Base-by-base conservation (phyloP, 2,797 vertebrate species). In the Selene dorsalis region DNA sequence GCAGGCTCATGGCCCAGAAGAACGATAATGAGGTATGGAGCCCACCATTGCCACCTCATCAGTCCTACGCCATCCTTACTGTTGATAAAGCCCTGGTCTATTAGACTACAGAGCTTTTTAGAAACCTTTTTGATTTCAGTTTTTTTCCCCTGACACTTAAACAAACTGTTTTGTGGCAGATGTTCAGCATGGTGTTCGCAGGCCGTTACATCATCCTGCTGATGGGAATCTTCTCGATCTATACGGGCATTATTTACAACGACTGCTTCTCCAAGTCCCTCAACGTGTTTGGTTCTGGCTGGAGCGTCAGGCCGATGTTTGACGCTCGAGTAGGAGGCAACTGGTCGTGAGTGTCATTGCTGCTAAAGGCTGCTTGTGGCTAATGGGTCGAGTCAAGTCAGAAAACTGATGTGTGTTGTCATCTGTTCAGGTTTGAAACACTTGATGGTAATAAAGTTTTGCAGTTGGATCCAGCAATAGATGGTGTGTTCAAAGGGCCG, bases 261-360 rank as follows among this genome's bases (percentile, higher is more conserved):
- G 98, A 99, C 91, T 99, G 98, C 90, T 99, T 99, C 94, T 98
- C 97, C 85, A 99, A 99, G 88, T 96, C 98, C 4, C 94, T 99
- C 18, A 99, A 99, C 45, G 84, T 96, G 69, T 99, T 99, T 0
- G 97, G 98, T 9, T 99, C 98, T 0, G 96, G 96, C 0, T 99
- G 98, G 98, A 99, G 97, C 0, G 97, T 99, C 32, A 90, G 95
- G 74, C 96, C 97, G 0, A 99, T 99, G 98, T 99, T 99, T 68
- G 58, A 76, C 6, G 0, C n/a, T 7, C 65, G 38, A 30, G 72
- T 69, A 3, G 90, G 87, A 77, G 94, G 59, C 73, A 99, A 98
- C 84, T 96, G 95, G 95, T 94, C 97, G 98, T 99, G 91, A 97
- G 98, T 96, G 28, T 70, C 24, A 2, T 0, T 17, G 41, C 0